Evolutionary conservation across 2,797 vertebrate species (phyloP), one percentile per base, ranked within the genome.

Genomic region (Forpus xanthops): DNA sequence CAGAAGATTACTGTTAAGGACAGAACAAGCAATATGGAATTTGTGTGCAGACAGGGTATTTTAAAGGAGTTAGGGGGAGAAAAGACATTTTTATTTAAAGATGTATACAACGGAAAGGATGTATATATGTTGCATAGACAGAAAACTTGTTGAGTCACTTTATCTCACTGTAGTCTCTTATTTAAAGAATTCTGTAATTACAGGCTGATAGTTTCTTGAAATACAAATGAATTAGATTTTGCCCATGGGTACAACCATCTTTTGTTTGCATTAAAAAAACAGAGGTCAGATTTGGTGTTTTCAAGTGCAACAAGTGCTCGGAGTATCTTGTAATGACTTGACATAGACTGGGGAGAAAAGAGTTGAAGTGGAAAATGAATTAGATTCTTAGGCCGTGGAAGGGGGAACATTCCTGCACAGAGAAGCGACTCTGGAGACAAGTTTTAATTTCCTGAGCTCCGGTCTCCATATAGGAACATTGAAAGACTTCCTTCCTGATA

Each of bases 361-460:
- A 76, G 66, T 45, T 87, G 93, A 97, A 91, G 64, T 93, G 74
- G 75, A 95, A 93, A 97, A 93, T 5, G 72, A 90, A 76, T 96
- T 50, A 75, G 67, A 95, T 96, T 94, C 76, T 67, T 91, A 72
- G 55, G 47, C 85, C 66, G 71, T 93, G 87, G 90, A 93, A 89
- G 82, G 79, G 83, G 82, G 80, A 96, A 89, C 90, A 97, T 92
- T 96, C 95, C 91, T 97, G 85, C 42, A 42, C 71, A 93, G 77
- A 94, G 91, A 96, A 97, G 83, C 70, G 9, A 88, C 91, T 97
- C 90, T 91, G 44, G 87, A 94, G 91, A 96, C 93, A 71, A 95
- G 52, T 96, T 97, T 97, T 97, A 93, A 96, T 96, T 97, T 97
- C 87, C 79, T 96, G 96, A 95, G 92, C 92, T 96, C 41, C 81